Base-by-base conservation (phyloP, 2,888 invertebrate species). In the Thecocarcelia acutangulata region DNA sequence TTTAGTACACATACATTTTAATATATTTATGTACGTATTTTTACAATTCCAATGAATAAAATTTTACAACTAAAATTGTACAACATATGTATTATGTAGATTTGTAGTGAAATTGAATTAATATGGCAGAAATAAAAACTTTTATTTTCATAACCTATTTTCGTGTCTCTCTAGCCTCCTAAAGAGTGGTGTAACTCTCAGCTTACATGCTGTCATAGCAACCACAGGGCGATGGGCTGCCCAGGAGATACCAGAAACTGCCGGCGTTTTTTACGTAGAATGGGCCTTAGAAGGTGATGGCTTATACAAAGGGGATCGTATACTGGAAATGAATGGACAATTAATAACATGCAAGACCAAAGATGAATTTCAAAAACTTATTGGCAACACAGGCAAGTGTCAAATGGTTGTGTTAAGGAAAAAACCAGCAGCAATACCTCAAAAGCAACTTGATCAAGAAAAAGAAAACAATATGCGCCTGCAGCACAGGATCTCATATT, bases 401-500 rank as follows among this genome's bases (percentile, higher is more conserved):
- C 90, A 90, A 83, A 86, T 90, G 83, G 90, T 90, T 15, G 90
- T 90, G 52, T 79, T 90, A 75, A 86, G 90, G 48, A 91, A 87
- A 84, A 90, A 86, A 78, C 86, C 85, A 6, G 85, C 87, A 15
- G 85, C 87, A 3, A 89, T 89, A 70, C 90, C 90, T 1, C 90
- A 91, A 52, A 90, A 91, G 76, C 90, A 90, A 72, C 83, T 90
- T 0, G 86, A 90, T 42, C 89, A 90, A 80, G 89, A 92, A 19
- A 93, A 94, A 86, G 93, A 94, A 21, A 97, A 97, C 90, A 97
- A 96, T 91, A 94, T 96, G 80, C 92, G 97, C 64, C 92, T 97
- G 79, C 96, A 96, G 13, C 97, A 97, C 90, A 93, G 97, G 85
- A 97, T 97, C 87, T 96, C 96, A 1, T 97, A 97, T 90, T 92